Percentiles rank a stretch among this genome's conserved stretches.
Evolutionary conservation across 2,113 vertebrate species (phyloP).

Genomic region (Pluvialis apricaria): DNA sequence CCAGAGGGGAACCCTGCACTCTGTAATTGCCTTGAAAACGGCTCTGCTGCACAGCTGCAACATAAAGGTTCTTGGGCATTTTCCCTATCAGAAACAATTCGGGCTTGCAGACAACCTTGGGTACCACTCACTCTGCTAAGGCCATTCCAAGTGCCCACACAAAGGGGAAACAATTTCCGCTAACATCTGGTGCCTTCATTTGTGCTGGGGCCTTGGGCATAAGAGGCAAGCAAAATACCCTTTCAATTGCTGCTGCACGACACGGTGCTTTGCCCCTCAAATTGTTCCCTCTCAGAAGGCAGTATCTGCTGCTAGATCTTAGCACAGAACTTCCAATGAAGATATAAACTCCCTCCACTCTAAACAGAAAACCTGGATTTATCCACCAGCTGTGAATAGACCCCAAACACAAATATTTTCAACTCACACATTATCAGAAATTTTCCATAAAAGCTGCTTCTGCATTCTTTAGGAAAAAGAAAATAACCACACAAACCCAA

Average conservation of each 20-base stretch:
- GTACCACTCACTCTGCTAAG: not conserved
- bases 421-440: not conserved
- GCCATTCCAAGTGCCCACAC: not conserved
- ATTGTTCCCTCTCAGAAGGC: not conserved
- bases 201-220: not conserved
- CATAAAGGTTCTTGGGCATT: not conserved
- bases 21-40: not conserved
- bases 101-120: fast-evolving
- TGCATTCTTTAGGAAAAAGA: not conserved
- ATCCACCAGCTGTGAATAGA: not conserved
- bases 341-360: not conserved
- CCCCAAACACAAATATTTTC: not conserved
- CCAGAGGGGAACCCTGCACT: not conserved
- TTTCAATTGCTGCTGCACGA: not conserved
- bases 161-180: not conserved
- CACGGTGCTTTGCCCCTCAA: fast-evolving
- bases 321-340: not conserved
- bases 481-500: not conserved
- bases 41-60: not conserved
- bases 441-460: not conserved
- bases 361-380: not conserved
- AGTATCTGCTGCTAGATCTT: not conserved
- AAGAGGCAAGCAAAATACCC: not conserved
- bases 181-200: not conserved
- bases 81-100: not conserved